phyloP scores from a whole-genome alignment of 1,140 invertebrate genomes.

The Lepeophtheirus salmonis region DNA sequence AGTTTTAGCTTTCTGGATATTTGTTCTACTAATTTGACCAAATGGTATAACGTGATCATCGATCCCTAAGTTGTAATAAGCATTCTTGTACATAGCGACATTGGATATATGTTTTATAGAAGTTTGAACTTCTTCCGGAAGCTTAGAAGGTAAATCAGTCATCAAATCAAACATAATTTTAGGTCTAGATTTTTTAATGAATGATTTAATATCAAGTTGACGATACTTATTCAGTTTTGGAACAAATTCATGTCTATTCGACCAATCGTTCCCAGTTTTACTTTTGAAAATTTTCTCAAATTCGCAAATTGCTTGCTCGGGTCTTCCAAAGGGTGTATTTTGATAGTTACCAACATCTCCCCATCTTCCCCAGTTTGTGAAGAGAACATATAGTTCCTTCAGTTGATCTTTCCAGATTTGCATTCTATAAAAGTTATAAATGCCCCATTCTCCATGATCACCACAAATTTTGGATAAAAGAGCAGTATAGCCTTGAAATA shows the following conservation, averaged over 20 bases:
- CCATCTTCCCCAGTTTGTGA: constrained; percentile 34
- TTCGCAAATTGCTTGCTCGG: constrained; percentile 32
- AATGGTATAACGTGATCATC: constrained; percentile 19
- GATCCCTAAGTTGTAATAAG: constrained; percentile 19
- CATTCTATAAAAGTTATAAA: constrained; percentile 38
- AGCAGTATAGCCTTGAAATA: constrained; percentile 29
- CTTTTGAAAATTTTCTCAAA: constrained; percentile 34
- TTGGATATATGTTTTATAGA: constrained; percentile 26
- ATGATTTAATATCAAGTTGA: not conserved
- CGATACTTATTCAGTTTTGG: constrained; percentile 31
- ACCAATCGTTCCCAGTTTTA: constrained; percentile 35
- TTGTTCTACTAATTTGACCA: constrained; percentile 21
- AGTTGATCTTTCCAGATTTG: constrained; percentile 29
- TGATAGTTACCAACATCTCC: constrained; percentile 30
- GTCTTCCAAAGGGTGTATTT: constrained; percentile 32
- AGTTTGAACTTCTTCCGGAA: constrained; percentile 25
- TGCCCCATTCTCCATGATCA: constrained; percentile 28
- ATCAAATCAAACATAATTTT: constrained; percentile 10
- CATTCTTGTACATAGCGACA: constrained; percentile 25
- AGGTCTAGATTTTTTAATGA: not conserved
- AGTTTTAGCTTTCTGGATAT: constrained; percentile 18
- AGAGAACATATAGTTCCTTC: constrained; percentile 32
- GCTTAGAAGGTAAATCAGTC: constrained; percentile 24
- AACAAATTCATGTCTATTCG: constrained; percentile 27
- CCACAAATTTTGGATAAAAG: constrained; percentile 34